Base-by-base conservation (phyloP, 1,140 invertebrate species). In the Diachasmimorpha longicaudata region DNA sequence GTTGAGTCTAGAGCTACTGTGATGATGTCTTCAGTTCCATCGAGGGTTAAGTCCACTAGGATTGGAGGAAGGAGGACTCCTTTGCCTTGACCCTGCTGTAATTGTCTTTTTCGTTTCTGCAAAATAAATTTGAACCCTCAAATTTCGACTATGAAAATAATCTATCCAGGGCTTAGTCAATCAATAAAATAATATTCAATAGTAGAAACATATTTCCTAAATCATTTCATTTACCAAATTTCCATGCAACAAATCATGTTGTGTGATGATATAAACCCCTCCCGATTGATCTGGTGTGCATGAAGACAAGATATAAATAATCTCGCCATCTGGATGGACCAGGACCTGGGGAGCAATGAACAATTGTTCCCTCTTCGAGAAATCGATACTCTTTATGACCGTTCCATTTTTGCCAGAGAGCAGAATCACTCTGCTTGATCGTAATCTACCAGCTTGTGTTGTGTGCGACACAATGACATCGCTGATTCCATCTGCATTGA, bases 401-500 rank as follows among this genome's bases (percentile, higher is more conserved):
- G 89, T 86, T 11, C 95, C 95, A 52, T 88, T 92, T 83, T 90
- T 92, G 8, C 94, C 95, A 70, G 93, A 95, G 52, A 96, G 88
- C 5, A 96, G 79, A 25, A 95, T 82, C 8, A 96, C 87, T 82
- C 93, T 90, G 2, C 94, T 94, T 6, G 87, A 86, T 44, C 85
- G 88, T 3, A 85, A 84, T 69, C 84, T 82, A 25, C 86, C 85
- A 39, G 81, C 83, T 83, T 92, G 89, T 44, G 89, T 86, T 16
- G 92, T 90, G 84, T 96, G 94, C 1, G 94, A 91, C 0, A 92
- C 91, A 14, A 96, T 86, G 39, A 96, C 85, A 82, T 97, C 95
- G 0, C 90, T 89, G 68, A 95, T 84, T 6, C 90, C 90, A 87
- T 96, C 95, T 14, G 89, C 91, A 85, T 96, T 91, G 46, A 94